Percentiles rank a stretch among this genome's conserved stretches.
phyloP scores from a whole-genome alignment of 2,888 invertebrate species.

The Sarcophaga rosellei region DNA sequence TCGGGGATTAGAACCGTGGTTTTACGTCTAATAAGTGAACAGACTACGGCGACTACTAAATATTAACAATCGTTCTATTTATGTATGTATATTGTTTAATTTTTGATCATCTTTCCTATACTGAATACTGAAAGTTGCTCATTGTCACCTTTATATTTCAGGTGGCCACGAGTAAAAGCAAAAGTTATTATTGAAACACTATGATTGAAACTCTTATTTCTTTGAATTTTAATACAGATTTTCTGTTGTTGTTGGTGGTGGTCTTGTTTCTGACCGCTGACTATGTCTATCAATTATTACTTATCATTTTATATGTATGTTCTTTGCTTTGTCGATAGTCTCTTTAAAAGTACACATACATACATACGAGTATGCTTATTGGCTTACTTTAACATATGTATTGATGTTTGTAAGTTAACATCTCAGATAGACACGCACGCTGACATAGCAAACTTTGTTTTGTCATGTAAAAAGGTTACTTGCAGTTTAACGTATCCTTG shows the following conservation, averaged over 20 bases:
- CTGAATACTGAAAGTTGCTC: too few species aligned
- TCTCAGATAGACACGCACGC: neutral
- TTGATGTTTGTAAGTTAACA: neutral
- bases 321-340: conserved; percentile 22
- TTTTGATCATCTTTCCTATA: too few species aligned
- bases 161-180: neutral
- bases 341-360: neutral
- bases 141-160: neutral
- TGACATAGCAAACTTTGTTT: neutral
- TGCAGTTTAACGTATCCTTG: neutral
- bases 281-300: conserved; percentile 41
- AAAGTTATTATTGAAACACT: neutral
- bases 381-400: neutral
- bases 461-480: too few species aligned
- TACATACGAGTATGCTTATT: neutral
- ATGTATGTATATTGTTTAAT: too few species aligned
- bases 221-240: neutral
- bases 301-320: conserved; percentile 32
- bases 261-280: conserved; percentile 19
- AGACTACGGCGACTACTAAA: too few species aligned
- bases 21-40: too few species aligned
- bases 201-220: neutral
- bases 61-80: too few species aligned
- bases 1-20: too few species aligned
- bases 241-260: neutral